Evolutionary conservation across 2,888 invertebrate genomes (phyloP).

Genomic region (Xestoiulus laeticollis): DNA sequence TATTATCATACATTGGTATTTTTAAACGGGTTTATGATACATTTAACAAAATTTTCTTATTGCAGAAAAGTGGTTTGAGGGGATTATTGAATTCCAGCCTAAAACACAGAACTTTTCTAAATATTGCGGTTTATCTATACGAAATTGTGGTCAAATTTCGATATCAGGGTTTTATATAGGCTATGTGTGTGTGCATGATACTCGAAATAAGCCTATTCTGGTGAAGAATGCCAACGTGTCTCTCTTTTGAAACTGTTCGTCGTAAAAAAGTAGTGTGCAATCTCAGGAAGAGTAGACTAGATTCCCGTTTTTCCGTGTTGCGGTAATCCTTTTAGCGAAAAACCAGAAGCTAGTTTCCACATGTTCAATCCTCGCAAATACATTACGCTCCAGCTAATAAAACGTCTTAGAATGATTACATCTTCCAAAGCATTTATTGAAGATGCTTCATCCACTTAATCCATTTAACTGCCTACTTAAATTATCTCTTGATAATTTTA

Average conservation of each 20-base stretch:
- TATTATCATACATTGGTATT: no score
- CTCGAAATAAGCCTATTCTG: neutral
- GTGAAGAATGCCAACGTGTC: neutral
- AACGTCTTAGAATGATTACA: conserved; percentile 19
- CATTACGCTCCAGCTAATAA: conserved; percentile 26
- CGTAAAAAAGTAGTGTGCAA: conserved; percentile 12
- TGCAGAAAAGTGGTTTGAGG: neutral
- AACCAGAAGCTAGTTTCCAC: conserved; percentile 26
- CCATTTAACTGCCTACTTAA: conserved; percentile 9
- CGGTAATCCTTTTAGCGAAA: neutral
- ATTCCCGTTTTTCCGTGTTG: neutral
- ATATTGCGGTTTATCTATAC: neutral
- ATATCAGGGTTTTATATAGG: neutral
- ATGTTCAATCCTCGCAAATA: neutral
- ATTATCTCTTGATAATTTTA: conserved; percentile 26
- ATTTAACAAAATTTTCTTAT: neutral
- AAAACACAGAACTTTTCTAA: neutral
- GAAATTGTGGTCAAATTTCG: neutral
- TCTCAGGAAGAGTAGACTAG: neutral
- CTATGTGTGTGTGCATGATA: neutral
- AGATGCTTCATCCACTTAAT: conserved; percentile 15
- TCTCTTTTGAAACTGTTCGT: neutral
- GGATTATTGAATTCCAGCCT: neutral
- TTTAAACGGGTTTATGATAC: no score
- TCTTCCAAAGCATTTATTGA: conserved; percentile 14